Conservation (phyloP, 2,113 vertebrate species). For the Rhinopomastus cyanomelas region DNA sequence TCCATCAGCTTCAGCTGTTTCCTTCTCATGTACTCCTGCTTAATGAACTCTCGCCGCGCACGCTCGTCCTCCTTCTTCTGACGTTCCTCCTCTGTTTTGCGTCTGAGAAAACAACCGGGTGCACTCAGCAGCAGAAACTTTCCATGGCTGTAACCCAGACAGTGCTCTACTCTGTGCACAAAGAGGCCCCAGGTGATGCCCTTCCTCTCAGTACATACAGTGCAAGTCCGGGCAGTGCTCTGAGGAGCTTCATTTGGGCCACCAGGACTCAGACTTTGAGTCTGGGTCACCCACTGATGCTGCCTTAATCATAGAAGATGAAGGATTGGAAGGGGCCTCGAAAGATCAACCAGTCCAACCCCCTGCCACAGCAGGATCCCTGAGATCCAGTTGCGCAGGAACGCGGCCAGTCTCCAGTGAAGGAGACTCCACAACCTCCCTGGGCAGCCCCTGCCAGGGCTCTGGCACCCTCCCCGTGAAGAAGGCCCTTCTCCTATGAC, state of each 20-base stretch:
- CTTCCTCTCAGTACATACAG: background rate
- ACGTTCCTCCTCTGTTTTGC: constrained; percentile 96
- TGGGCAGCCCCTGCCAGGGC: no score
- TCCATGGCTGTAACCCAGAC: background rate
- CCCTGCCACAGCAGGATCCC: no score
- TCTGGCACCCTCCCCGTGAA: no score
- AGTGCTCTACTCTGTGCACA: background rate
- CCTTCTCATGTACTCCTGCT: constrained; percentile 94
- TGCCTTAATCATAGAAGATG: no score
- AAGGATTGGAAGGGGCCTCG: no score
- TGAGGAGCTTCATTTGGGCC: background rate
- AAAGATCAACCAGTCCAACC: no score
- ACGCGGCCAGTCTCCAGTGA: no score
- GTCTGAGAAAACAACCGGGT: constrained; percentile 65
- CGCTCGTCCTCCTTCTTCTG: constrained; percentile 93
- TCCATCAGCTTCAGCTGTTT: constrained; percentile 97
- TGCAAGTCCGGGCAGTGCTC: background rate
- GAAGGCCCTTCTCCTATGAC: no score
- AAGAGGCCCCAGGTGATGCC: background rate
- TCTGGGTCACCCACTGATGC: background rate
- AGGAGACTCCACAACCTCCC: no score
- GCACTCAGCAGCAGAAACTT: background rate
- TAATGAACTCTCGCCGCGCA: constrained; percentile 91
- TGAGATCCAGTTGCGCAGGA: no score
- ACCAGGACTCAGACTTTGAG: background rate